phyloP scores from a whole-genome alignment of 2,113 vertebrate genomes.

The Tachysurus fulvidraco region DNA sequence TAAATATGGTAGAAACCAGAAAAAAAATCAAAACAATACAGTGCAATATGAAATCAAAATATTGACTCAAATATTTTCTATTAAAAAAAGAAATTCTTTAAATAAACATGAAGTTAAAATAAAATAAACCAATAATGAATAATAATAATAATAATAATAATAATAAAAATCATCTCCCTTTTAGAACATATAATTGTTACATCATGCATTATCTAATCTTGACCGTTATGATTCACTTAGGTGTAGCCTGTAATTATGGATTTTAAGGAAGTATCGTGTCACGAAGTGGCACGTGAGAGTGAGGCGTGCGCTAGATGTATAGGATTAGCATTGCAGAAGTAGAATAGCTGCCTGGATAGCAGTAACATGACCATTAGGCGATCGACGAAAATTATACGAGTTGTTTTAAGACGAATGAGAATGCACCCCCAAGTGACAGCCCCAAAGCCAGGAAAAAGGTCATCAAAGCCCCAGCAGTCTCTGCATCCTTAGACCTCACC shows the following conservation, averaged over 20 bases:
- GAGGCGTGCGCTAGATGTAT: too few species aligned
- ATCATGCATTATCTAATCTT: neutral
- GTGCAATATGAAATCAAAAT: neutral
- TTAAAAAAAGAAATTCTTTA: neutral
- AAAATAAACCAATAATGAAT: neutral
- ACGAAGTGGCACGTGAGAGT: neutral
- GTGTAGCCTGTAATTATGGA: neutral
- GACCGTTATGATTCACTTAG: neutral
- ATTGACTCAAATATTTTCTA: neutral
- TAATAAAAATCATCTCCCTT: neutral
- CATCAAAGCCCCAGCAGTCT: conserved; percentile 83
- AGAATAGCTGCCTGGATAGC: neutral
- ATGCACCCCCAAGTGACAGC: conserved; percentile 76
- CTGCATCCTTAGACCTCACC: conserved; percentile 77
- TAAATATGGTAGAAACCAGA: too few species aligned
- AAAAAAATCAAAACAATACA: neutral
- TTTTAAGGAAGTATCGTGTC: neutral
- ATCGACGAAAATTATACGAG: conserved; percentile 26
- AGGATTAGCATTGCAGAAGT: neutral
- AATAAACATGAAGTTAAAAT: neutral
- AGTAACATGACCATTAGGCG: neutral
- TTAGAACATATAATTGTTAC: neutral
- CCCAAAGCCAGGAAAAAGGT: conserved; percentile 86
- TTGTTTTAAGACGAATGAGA: conserved; percentile 74
- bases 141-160: neutral